Evolutionary conservation across 2,113 vertebrate species (phyloP), one percentile per base, ranked within the genome.

Genomic region (Pithys albifrons): DNA sequence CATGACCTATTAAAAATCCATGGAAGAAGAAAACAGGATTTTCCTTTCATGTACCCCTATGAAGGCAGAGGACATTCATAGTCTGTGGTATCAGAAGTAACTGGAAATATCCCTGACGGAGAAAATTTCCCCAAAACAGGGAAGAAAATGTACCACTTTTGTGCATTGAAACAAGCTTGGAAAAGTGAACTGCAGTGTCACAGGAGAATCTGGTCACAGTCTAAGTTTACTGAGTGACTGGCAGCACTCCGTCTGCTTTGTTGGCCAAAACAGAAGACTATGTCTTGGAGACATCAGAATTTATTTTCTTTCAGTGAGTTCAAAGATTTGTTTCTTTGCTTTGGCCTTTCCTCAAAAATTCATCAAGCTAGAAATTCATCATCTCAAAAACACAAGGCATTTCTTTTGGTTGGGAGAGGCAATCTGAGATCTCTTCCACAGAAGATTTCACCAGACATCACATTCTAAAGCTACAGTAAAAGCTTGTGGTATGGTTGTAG

Each of bases 181-280:
- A 66, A 69, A 94, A 66, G 29, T 89, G n/a, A 82, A 54, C 51
- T 75, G 51, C 45, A 52, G 22, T 29, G 54, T 54, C 41, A 29
- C 28, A 37, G 57, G 41, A 85, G 14, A 88, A 24, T 10, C 7
- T 16, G 19, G 7, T 70, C 58, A 59, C 54, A 55, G 20, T 70
- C 37, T 7, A 39, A 73, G 29, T 45, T 73, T 83, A 20, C 57
- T 49, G 43, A 79, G 24, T 59, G 51, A 48, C 14, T 46, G 16
- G 6, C 14, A 88, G 45, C 13, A 33, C 3, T 67, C 1, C 0
- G 61, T 65, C 23, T 49, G 10, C 16, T 88, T 77, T 2, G 0
- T 29, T 70, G 20, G 25, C 22, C 52, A 49, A 48, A 83, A 43
- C 11, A 77, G 41, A 73, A 19, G 73, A 9, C 16, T 54, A 24